Evolutionary conservation across 1,140 invertebrate species (phyloP).

Genomic region (Drosophila tsacasi): DNA sequence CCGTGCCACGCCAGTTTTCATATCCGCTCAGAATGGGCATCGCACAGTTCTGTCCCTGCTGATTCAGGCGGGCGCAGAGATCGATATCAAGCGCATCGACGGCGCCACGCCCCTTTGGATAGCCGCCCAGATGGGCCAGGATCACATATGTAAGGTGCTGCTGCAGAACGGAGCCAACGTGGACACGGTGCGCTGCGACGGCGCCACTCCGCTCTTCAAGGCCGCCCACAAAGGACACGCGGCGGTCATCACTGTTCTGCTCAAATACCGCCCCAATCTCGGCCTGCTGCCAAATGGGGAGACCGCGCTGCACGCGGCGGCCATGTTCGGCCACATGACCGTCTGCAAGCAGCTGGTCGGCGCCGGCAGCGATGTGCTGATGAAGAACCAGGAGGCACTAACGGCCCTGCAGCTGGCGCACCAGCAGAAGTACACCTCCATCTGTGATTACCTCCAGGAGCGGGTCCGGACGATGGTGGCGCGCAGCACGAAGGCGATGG

Average conservation of each 20-base stretch:
- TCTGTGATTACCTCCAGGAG: slow-evolving; percentile 82
- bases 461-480: slow-evolving; percentile 62
- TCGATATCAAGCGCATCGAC: slow-evolving; percentile 91
- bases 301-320: slow-evolving; percentile 94
- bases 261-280: slow-evolving; percentile 93
- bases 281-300: slow-evolving; percentile 95
- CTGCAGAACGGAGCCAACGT: slow-evolving; percentile 91
- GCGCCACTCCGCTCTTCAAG: slow-evolving; percentile 96
- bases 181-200: slow-evolving; percentile 93
- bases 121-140: slow-evolving; percentile 96
- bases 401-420: slow-evolving; percentile 89
- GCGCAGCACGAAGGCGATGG: slow-evolving; percentile 51
- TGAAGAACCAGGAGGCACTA: slow-evolving; percentile 90
- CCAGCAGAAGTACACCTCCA: slow-evolving; percentile 79
- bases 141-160: slow-evolving; percentile 91
- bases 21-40: slow-evolving; percentile 96
- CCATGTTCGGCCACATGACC: slow-evolving; percentile 93
- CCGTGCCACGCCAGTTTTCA: slow-evolving; percentile 94
- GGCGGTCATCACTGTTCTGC: slow-evolving; percentile 93
- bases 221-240: slow-evolving; percentile 96
- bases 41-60: slow-evolving; percentile 90
- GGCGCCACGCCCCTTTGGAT: slow-evolving; percentile 96
- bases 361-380: slow-evolving; percentile 89
- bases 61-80: slow-evolving; percentile 89
- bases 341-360: slow-evolving; percentile 92